Base-by-base conservation (phyloP, 2,113 vertebrate species). In the Riparia riparia region DNA sequence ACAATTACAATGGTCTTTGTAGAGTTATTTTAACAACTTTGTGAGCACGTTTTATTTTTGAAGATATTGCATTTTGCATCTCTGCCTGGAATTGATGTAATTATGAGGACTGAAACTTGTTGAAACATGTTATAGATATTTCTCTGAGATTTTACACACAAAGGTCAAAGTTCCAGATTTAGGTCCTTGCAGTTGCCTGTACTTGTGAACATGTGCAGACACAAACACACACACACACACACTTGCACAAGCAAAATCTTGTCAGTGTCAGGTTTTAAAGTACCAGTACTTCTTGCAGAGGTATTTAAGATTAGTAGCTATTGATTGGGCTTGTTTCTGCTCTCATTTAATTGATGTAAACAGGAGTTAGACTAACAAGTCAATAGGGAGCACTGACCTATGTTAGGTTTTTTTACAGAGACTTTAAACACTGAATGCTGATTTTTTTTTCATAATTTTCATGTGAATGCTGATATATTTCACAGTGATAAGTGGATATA, bases 251-350 rank as follows among this genome's bases (percentile, higher is more conserved):
- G 17, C 4, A 93, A 89, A 83, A 49, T 50, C 50, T 47, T 68
- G n/a, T 12, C n/a, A 60, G 13, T 86, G 39, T 78, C 93, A 42
- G 56, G 10, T 74, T 91, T 82, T 61, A 37, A 90, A 78, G 37
- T 82, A 45, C 49, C 28, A 39, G 44, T 71, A 21, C 24, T 92
- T 91, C 76, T 70, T 82, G 41, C 19, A 92, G 86, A 94, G 82
- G 83, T 96, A 87, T 93, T 95, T 93, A 93, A 96, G 79, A 94
- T 96, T 90, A 90, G 85, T 90, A 71, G 82, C 21, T 94, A 95
- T 96, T 94, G 93, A 97, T 84, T 83, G 0, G 8, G 7, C 68
- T 92, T 96, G 80, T 78, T 96, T 90, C 72, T 86, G 41, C 60
- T 73, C 56, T 92, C 37, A 74, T 79, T 96, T 92, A 94, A 92